Evolutionary conservation across 2,888 invertebrate genomes (phyloP), one percentile per base, ranked within the genome.

Genomic region (Drosophila austrosaltans): DNA sequence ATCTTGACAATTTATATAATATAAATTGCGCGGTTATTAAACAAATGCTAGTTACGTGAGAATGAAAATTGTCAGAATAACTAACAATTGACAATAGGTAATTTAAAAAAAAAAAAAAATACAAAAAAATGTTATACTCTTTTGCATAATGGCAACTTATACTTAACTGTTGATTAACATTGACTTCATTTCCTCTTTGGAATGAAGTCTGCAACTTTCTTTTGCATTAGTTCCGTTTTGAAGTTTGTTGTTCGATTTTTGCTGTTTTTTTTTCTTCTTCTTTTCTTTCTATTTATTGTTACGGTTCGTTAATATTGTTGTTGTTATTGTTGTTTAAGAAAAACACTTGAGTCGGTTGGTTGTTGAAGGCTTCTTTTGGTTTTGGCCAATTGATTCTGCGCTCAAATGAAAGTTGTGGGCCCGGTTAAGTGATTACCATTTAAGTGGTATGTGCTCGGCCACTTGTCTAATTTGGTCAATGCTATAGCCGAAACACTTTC

Each of bases 401-500:
- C 75, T 8, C 2, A 84, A 84, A 84, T 85, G 86, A 84, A 84
- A 84, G 87, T 85, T 84, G 76, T 44, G 62, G 63, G 36, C 54
- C 42, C 44, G 48, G 53, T 30, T 74, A 61, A 57, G 63, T 73
- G 74, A 73, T 73, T 74, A 74, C 74, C 73, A 73, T 67, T 73
- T 67, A 74, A 67, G 67, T 73, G 73, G 73, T 63, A 67, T 72
- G 74, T 73, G 72, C 73, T 71, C 22, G 72, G 72, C 72, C 66
- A 66, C 66, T 71, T 75, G 72, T 77, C 74, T 72, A 76, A 80
- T 87, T 82, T 84, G 83, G 86, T 77, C 84, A 88, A 77, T 77
- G 76, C 82, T 82, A 77, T 53, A 72, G 59, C 54, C 62, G 40
- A 74, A 73, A 72, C 84, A 81, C 82, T 82, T 84, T 85, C 71